phyloP scores from a whole-genome alignment of 2,888 invertebrate species.

The Tenthredo distinguenda region DNA sequence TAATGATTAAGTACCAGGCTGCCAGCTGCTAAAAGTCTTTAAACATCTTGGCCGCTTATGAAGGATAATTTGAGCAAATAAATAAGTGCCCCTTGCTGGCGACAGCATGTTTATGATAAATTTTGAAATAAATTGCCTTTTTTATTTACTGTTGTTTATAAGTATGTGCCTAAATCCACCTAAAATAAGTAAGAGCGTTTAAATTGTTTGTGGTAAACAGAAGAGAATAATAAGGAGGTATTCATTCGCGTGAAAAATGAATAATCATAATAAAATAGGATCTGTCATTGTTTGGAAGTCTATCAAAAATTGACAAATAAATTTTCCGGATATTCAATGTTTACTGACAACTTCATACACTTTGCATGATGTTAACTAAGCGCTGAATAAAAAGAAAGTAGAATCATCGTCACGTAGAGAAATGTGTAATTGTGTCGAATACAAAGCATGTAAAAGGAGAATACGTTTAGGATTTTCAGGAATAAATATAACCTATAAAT shows the following conservation, averaged over 20 bases:
- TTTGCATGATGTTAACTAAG: not conserved
- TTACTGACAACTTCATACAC: not conserved
- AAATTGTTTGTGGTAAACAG: not conserved
- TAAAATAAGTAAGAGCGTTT: not conserved
- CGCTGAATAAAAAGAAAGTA: not conserved
- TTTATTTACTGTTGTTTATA: not conserved
- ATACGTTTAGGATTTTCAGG: not conserved
- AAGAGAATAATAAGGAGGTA: not conserved
- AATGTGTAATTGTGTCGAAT: not conserved
- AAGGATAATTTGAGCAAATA: not conserved
- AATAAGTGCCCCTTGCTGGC: not conserved
- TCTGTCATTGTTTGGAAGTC: not conserved
- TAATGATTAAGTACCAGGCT: not conserved
- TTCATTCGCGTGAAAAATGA: not conserved
- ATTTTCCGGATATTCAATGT: not conserved
- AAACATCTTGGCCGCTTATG: not conserved
- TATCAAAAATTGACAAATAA: not conserved
- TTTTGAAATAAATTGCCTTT: not conserved
- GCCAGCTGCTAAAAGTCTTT: not conserved
- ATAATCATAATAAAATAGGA: not conserved
- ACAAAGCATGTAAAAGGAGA: not conserved
- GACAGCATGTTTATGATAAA: not conserved
- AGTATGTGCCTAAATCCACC: not conserved
- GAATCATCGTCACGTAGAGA: not conserved
- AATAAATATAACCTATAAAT: slow-evolving; percentile 22